Base-by-base conservation (phyloP, 2,797 vertebrate species). In the Tympanoctomys barrerae region DNA sequence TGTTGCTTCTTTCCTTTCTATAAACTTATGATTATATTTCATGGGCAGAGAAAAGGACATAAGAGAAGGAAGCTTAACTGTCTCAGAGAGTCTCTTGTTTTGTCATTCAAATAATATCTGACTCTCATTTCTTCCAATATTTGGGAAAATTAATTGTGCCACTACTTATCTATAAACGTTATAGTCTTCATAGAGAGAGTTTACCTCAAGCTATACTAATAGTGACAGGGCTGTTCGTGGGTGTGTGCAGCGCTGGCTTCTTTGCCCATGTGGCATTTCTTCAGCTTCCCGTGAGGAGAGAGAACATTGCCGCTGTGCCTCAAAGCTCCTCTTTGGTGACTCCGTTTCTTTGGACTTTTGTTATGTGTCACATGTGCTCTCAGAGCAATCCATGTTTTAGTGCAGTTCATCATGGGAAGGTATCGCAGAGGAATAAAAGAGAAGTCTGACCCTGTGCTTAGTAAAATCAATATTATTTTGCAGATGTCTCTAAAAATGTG, bases 391-490 rank as follows among this genome's bases (percentile, higher is more conserved):
- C 86, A 90, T 97, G 88, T 28, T 75, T 5, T 88, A 62, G 78
- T 39, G n/a, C 9, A 89, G 96, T 75, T 94, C 91, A 95, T 80
- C 80, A n/a, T 89, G 85, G 7, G 97, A 97, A 88, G 39, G 93
- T 97, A 97, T 95, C 68, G n/a, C 39, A 36, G 95, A 68, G 94
- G 95, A 97, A 97, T 96, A 96, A 96, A 97, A 94, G 90, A 97
- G 68, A 97, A 97, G 95, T 95, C 95, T 96, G 19, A 89, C 94
- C 31, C 95, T 31, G 21, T 80, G 42, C 54, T 57, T 49, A 96
- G n/a, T 90, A 94, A 96, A 98, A 73, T 83, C 10, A 97, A 93
- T 97, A 95, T 46, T 90, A 28, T 46, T 96, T 77, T 89, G 81
- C 90, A 61, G 39, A 18, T 84, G 85, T 46, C 21, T 66, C 2